Percentiles rank a stretch among this genome's conserved stretches.
phyloP scores from a whole-genome alignment of 2,888 invertebrate species.

The Torymus texanus region DNA sequence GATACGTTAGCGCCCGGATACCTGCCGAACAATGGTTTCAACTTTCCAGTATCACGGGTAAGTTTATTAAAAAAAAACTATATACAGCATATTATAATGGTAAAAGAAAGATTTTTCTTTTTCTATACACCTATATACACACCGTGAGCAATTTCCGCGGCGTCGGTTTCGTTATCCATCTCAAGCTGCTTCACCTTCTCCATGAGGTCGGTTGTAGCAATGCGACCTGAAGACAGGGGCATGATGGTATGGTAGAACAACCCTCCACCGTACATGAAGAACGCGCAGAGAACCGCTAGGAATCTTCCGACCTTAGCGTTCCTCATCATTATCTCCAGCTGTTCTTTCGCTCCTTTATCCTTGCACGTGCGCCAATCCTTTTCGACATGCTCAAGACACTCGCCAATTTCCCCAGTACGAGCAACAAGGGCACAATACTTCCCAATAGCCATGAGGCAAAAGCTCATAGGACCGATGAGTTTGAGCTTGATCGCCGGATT shows the following conservation, averaged over 20 bases:
- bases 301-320: slow-evolving; percentile 63
- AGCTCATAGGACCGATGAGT: slow-evolving; percentile 62
- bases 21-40: neutral
- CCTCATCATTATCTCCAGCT: slow-evolving; percentile 61
- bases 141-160: no score
- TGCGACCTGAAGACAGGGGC: slow-evolving; percentile 62
- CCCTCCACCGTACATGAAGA: slow-evolving; percentile 65
- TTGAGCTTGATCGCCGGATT: slow-evolving; percentile 59
- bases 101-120: neutral
- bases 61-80: no score
- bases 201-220: slow-evolving; percentile 57
- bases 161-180: neutral
- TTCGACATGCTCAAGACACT: slow-evolving; percentile 61
- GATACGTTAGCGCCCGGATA: slow-evolving; percentile 62
- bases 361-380: slow-evolving; percentile 62
- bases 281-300: slow-evolving; percentile 59
- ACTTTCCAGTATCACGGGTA: neutral
- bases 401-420: slow-evolving; percentile 48
- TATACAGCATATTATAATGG: no score
- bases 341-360: slow-evolving; percentile 35
- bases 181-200: slow-evolving; percentile 16
- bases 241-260: slow-evolving; percentile 66
- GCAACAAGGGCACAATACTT: slow-evolving; percentile 62
- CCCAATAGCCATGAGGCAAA: slow-evolving; percentile 61
- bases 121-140: neutral